Base-by-base conservation (phyloP, 2,888 invertebrate genomes). In the Meandrusa payeni region DNA sequence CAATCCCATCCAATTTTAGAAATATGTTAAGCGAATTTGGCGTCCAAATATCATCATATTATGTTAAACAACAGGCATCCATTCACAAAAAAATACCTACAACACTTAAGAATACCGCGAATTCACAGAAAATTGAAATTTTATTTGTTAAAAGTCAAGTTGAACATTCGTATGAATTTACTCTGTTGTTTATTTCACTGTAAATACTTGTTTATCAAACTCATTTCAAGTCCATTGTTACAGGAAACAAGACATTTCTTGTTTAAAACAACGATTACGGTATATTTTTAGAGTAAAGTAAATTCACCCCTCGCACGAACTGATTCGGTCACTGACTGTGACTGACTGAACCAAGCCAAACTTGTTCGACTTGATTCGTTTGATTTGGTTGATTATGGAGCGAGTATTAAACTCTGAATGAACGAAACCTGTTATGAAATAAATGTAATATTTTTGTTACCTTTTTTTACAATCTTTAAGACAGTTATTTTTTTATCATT, bases 1-100 rank as follows among this genome's bases (percentile, higher is more conserved):
- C 60, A 77, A 78, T 80, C 74, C 83, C 85, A 83, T 85, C 67
- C 73, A 86, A 73, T 64, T 70, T 56, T 66, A 69, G 71, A 75
- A 64, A 53, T 41, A 33, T 47, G 37, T 40, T 33, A 52, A 43
- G 38, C 51, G 49, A 48, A 50, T 56, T 50, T 54, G 39, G 40
- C 37, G 40, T 51, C 45, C 43, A 47, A 52, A 38, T 43, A 44
- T 69, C 52, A 83, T 81, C 82, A 83, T 85, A 78, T 82, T 82
- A 65, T 68, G 65, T 75, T 69, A 60, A 75, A 74, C 75, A 76
- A 69, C 61, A 61, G 58, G 41, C 55, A 64, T 67, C 61, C 70
- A 68, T 65, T 59, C 75, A 77, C 72, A 70, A 79, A 80, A n/a
- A 80, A 80, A 82, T 70, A 69, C 57, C 52, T 33, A 9, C 19